Percentiles rank a stretch among this genome's conserved stretches.
Conservation (phyloP, 2,888 invertebrate species). For the Lithophane socia region DNA sequence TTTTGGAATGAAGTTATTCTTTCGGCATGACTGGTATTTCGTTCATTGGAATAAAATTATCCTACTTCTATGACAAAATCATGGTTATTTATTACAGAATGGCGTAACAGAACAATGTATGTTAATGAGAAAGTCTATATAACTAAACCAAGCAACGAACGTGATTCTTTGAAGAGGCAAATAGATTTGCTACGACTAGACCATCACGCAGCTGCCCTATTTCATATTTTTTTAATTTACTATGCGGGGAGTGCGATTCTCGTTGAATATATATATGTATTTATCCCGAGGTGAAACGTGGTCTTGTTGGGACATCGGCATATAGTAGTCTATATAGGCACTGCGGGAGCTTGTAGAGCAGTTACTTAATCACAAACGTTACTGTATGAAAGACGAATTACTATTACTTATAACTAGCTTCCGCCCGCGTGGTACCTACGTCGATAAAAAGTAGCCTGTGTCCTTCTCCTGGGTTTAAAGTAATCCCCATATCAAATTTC, state of each 20-base stretch:
- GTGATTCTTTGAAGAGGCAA: neutral
- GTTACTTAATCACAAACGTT: neutral
- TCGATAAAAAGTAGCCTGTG: too few species aligned
- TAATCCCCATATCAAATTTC: too few species aligned
- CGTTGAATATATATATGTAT: constrained; percentile 35
- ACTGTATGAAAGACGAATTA: constrained; percentile 3
- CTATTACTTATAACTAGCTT: too few species aligned
- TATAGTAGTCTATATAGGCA: too few species aligned
- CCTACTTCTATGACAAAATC: neutral
- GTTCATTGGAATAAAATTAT: neutral
- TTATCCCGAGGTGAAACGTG: constrained; percentile 6
- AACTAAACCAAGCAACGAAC: neutral
- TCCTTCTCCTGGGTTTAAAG: too few species aligned
- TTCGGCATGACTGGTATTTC: neutral
- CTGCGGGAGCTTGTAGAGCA: neutral
- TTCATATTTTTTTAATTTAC: constrained; percentile 40
- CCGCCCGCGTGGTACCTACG: too few species aligned
- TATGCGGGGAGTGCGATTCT: constrained; percentile 13
- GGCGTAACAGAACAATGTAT: constrained; percentile 22
- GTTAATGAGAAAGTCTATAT: constrained; percentile 11
- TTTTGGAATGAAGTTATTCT: neutral
- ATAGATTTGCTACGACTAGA: constrained; percentile 10
- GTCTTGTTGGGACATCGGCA: neutral
- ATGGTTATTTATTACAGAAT: neutral
- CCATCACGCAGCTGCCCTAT: constrained; percentile 26